Percentiles rank a stretch among this genome's conserved stretches.
Conservation (phyloP, 2,888 invertebrate species). For the Calephelis perditalis region DNA sequence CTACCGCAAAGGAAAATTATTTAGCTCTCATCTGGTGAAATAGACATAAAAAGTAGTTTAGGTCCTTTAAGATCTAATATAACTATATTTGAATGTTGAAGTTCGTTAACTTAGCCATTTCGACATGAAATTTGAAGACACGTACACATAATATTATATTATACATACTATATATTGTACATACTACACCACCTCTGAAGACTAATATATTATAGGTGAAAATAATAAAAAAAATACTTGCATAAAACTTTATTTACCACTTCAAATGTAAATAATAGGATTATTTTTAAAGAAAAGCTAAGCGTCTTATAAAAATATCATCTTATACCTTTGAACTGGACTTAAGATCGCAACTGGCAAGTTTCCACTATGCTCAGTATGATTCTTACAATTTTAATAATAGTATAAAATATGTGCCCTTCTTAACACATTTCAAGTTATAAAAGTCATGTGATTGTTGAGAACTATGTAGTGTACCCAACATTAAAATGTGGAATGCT, state of each 20-base stretch:
- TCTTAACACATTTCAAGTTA: not conserved
- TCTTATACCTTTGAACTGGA: constrained; percentile 56
- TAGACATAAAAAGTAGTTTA: no score
- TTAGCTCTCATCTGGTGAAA: no score
- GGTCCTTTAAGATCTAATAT: no score
- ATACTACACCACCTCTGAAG: no score
- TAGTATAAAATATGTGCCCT: not conserved
- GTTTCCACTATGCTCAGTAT: constrained; percentile 22
- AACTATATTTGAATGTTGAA: no score
- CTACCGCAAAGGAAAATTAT: no score
- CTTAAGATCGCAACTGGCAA: constrained; percentile 48
- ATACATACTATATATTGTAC: no score
- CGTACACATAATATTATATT: no score
- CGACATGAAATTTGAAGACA: no score
- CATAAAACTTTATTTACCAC: constrained; percentile 69
- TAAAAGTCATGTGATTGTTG: not conserved
- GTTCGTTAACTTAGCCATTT: no score
- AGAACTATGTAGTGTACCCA: not conserved
- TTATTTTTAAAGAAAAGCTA: constrained; percentile 71
- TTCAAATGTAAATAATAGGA: constrained; percentile 71
- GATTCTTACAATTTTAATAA: not conserved
- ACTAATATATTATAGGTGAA: not conserved
- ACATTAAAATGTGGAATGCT: no score
- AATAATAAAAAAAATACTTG: constrained; percentile 40
- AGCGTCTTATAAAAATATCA: constrained; percentile 76